Evolutionary conservation across 2,888 invertebrate genomes (phyloP).

Genomic region (Arctia plantaginis): DNA sequence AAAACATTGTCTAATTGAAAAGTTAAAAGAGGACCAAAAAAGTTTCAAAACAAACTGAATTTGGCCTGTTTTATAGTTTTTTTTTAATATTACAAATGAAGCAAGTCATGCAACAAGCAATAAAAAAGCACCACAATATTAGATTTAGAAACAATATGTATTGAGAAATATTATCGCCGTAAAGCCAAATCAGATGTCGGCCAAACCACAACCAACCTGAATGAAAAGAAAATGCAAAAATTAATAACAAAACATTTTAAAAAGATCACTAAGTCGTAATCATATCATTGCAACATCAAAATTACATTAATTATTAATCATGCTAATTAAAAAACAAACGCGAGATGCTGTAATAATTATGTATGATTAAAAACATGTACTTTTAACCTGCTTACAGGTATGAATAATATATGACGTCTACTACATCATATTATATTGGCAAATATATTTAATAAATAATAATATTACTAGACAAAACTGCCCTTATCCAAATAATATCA

Average conservation of each 20-base stretch:
- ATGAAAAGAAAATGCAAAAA: constrained; percentile 37
- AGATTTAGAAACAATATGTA: neutral
- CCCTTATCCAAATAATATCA: too few species aligned
- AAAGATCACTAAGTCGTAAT: neutral
- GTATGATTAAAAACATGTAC: neutral
- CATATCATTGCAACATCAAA: neutral
- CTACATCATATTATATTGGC: neutral
- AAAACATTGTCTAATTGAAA: too few species aligned
- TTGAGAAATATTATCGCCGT: constrained; percentile 22
- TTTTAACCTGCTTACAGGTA: constrained; percentile 1
- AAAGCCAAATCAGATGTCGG: constrained; percentile 34
- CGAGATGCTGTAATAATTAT: neutral
- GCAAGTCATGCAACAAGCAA: constrained; percentile 26
- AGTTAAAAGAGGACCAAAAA: neutral
- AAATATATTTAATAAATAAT: neutral
- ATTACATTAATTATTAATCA: neutral
- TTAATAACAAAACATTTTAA: constrained; percentile 17
- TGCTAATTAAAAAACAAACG: neutral
- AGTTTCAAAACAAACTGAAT: neutral
- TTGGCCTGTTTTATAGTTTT: neutral
- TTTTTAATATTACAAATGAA: neutral
- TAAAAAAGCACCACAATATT: neutral
- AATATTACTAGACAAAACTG: neutral
- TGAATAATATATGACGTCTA: neutral
- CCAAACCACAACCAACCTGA: constrained; percentile 46